A percentile compares a stretch with the other conserved stretches of the same genome.
phyloP scores from a whole-genome alignment of 2,888 invertebrate species.

The Tipula vernalis region DNA sequence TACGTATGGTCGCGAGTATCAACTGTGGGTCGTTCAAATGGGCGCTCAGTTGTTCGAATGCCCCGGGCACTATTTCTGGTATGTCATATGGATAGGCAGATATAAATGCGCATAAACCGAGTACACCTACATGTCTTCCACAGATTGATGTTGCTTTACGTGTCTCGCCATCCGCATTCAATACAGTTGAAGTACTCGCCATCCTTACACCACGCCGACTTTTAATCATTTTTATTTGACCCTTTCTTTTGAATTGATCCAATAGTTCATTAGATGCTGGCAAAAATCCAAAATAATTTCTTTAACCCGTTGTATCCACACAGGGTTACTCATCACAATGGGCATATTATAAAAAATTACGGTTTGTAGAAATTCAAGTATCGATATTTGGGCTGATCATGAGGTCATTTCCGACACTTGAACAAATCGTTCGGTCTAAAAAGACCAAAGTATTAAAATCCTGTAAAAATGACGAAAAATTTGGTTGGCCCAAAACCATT shows the following conservation, averaged over 20 bases:
- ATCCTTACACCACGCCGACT: neutral
- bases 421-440: no score
- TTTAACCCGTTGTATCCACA: constrained; percentile 44
- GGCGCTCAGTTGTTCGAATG: constrained; percentile 63
- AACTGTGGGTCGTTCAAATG: constrained; percentile 83
- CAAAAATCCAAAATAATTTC: constrained; percentile 46
- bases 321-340: constrained; percentile 38
- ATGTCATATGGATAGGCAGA: constrained; percentile 81
- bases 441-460: no score
- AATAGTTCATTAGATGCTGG: constrained; percentile 18
- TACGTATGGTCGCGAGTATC: constrained; percentile 74
- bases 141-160: constrained; percentile 29
- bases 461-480: no score
- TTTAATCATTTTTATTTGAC: constrained; percentile 18
- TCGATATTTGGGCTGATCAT: constrained; percentile 55
- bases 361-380: constrained; percentile 56
- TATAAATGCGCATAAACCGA: constrained; percentile 80
- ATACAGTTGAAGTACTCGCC: neutral
- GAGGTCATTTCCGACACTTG: constrained; percentile 32
- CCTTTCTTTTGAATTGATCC: constrained; percentile 21
- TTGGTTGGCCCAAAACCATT: no score
- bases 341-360: constrained; percentile 62
- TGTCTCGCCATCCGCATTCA: constrained; percentile 14
- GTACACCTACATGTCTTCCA: constrained; percentile 69
- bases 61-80: constrained; percentile 60